phyloP scores from a whole-genome alignment of 2,888 invertebrate species.

The Aleiodes testaceus region DNA sequence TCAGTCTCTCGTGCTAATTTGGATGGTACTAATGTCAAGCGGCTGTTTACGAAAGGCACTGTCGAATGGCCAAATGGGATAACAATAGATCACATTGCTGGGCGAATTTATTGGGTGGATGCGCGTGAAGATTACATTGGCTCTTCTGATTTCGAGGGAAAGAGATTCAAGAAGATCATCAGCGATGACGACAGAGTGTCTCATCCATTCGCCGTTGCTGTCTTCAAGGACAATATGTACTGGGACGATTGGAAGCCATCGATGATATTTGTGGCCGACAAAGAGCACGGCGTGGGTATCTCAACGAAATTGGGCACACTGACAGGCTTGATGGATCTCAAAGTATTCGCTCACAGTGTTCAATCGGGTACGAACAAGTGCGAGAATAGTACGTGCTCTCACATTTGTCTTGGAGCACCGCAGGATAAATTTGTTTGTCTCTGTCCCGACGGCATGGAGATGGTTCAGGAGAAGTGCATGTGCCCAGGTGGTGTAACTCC shows the following conservation, averaged over 20 bases:
- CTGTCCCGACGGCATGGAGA: conserved; percentile 85
- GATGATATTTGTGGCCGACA: conserved; percentile 86
- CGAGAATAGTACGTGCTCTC: conserved; percentile 78
- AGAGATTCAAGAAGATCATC: conserved; percentile 79
- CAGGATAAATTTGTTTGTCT: conserved; percentile 80
- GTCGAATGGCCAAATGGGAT: conserved; percentile 93
- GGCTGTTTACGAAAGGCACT: conserved; percentile 77
- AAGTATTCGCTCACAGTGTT: conserved; percentile 84
- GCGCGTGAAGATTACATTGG: conserved; percentile 88
- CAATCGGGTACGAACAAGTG: conserved; percentile 86
- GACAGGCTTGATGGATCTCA: conserved; percentile 87
- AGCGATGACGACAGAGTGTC: conserved; percentile 79
- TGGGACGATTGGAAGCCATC: conserved; percentile 93
- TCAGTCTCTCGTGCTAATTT: conserved; percentile 86
- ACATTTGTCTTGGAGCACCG: conserved; percentile 86
- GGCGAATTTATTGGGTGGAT: conserved; percentile 91
- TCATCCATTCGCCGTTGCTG: conserved; percentile 90
- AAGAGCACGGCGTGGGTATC: conserved; percentile 81
- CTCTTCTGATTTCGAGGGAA: conserved; percentile 83
- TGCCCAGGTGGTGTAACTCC: conserved; percentile 83
- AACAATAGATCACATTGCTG: conserved; percentile 87
- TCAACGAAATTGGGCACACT: conserved; percentile 78
- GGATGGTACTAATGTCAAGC: conserved; percentile 82
- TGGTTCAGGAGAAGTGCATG: conserved; percentile 78
- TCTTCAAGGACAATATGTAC: conserved; percentile 88